phyloP scores from a whole-genome alignment of 2,113 vertebrate species.

The Synodontis membranacea region DNA sequence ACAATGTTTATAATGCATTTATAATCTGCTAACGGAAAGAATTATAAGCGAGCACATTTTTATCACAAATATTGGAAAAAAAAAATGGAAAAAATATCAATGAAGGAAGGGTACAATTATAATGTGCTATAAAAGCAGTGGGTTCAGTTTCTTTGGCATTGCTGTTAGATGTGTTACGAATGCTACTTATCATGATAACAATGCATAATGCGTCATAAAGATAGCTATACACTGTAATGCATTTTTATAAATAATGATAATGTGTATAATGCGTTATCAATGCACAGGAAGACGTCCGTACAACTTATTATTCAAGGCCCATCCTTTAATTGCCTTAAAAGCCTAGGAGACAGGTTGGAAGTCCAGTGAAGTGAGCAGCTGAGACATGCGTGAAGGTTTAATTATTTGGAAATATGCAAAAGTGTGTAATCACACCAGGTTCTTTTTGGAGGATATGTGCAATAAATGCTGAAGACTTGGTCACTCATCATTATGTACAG shows the following conservation, averaged over 20 bases:
- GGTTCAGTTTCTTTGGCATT: not conserved
- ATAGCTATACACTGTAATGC: not conserved
- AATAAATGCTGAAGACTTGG: constrained; percentile 65
- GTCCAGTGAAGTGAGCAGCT: constrained; percentile 2
- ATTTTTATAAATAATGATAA: not conserved
- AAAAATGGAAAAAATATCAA: constrained; percentile 61
- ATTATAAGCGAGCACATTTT: not conserved
- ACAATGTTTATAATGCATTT: not conserved
- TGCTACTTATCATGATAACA: not conserved
- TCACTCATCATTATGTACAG: constrained; percentile 75
- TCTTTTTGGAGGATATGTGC: constrained; percentile 64
- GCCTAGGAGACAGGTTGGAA: constrained; percentile 75
- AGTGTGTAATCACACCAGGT: constrained; percentile 51
- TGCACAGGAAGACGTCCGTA: constrained; percentile 72
- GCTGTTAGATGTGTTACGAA: not conserved
- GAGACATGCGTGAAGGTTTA: constrained; percentile 23
- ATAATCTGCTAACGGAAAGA: not conserved
- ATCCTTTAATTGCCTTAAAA: constrained; percentile 80
- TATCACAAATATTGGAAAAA: not conserved
- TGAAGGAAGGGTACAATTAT: not conserved
- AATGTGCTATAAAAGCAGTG: not conserved
- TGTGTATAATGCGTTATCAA: not conserved
- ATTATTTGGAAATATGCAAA: constrained; percentile 38
- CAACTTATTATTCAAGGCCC: constrained; percentile 78
- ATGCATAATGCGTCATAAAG: not conserved